phyloP scores from a whole-genome alignment of 2,113 vertebrate species.

The Cyprinus carpio region DNA sequence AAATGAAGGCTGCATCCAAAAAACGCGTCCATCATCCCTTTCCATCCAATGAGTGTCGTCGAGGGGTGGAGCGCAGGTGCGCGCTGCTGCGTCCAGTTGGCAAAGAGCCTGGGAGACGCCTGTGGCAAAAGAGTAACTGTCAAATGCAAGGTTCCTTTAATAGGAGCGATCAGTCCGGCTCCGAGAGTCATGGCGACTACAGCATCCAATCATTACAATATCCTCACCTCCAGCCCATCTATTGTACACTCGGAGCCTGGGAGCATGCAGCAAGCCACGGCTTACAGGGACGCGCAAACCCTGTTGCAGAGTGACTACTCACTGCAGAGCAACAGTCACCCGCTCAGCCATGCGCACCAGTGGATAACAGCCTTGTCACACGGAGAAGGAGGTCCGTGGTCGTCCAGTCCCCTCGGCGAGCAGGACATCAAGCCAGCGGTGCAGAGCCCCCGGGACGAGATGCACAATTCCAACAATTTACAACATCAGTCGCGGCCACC shows the following conservation, averaged over 20 bases:
- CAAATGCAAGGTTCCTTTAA: slow-evolving; percentile 92
- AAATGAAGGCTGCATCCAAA: slow-evolving; percentile 76
- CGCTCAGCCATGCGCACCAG: slow-evolving; percentile 96
- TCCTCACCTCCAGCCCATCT: slow-evolving; percentile 92
- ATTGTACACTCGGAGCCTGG: slow-evolving; percentile 93
- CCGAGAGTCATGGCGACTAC: slow-evolving; percentile 96
- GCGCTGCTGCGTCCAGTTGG: slow-evolving; percentile 82
- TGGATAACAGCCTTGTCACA: slow-evolving; percentile 95
- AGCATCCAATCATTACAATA: slow-evolving; percentile 96
- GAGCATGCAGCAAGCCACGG: slow-evolving; percentile 88
- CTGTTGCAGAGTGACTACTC: slow-evolving; percentile 85
- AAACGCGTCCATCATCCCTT: slow-evolving; percentile 84
- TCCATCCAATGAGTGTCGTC: slow-evolving; percentile 78
- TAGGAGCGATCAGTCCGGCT: slow-evolving; percentile 89
- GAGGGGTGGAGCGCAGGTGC: slow-evolving; percentile 83
- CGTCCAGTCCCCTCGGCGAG: slow-evolving; percentile 86
- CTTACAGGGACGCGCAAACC: slow-evolving; percentile 92
- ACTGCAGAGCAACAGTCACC: slow-evolving; percentile 92
- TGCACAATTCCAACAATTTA: slow-evolving; percentile 82
- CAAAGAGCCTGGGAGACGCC: slow-evolving; percentile 82
- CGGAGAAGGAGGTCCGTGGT: slow-evolving; percentile 87
- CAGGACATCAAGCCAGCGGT: slow-evolving; percentile 91
- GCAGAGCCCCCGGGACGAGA: slow-evolving; percentile 81
- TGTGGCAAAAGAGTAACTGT: slow-evolving; percentile 89
- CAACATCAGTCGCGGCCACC: slow-evolving; percentile 80